Percentiles rank a stretch among this genome's conserved stretches.
These are phyloP conservation scores for Torymus aiolomorphi DNA, from an alignment of 2,888 invertebrate genomes.

Conservation along the genomic window DNA sequence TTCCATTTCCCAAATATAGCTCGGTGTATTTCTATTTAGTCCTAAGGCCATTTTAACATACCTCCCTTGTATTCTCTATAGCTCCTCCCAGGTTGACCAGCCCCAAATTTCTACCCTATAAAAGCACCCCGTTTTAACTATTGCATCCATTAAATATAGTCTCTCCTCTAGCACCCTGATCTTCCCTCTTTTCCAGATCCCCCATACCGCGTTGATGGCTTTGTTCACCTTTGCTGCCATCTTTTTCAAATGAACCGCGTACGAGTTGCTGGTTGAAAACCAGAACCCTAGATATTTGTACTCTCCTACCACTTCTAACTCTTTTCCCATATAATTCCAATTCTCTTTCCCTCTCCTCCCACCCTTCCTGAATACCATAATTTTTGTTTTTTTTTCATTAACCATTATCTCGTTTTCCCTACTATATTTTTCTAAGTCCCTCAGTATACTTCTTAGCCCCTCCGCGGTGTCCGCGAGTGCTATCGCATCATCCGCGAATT, in stretches of 20 bases:
- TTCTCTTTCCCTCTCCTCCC: not conserved
- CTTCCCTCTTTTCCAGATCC: too few relatives aligned
- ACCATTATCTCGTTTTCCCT: too few relatives aligned
- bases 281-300: not conserved
- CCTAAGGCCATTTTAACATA: too few relatives aligned
- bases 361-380: not conserved
- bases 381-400: not conserved
- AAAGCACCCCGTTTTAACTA: not conserved
- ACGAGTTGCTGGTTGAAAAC: not conserved
- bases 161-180: too few relatives aligned
- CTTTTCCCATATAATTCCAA: not conserved
- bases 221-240: too few relatives aligned
- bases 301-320: not conserved
- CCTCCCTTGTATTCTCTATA: not conserved
- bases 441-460: too few relatives aligned
- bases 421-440: too few relatives aligned
- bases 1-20: slow-evolving; percentile 21
- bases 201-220: too few relatives aligned
- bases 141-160: too few relatives aligned
- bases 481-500: too few relatives aligned
- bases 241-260: not conserved
- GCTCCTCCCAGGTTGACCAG: not conserved
- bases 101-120: not conserved
- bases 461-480: too few relatives aligned
- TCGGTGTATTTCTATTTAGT: slow-evolving; percentile 36